Base-by-base conservation (phyloP, 1,140 invertebrate species). In the Ceratosolen fusciceps region DNA sequence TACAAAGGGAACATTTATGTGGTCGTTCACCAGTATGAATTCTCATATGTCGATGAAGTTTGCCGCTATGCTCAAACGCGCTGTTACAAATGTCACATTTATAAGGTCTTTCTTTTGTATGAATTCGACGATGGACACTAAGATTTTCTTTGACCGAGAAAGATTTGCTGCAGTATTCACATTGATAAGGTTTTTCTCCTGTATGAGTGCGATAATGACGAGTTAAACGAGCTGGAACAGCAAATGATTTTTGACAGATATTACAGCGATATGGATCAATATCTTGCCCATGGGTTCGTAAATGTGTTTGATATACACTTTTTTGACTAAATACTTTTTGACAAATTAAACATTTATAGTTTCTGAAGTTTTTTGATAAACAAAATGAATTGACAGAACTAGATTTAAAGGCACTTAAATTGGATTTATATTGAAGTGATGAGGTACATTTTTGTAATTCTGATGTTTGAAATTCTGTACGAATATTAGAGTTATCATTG, bases 111-210 rank as follows among this genome's bases (percentile, higher is more conserved):
- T 96, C 95, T 87, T 97, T 97, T 39, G 96, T 97, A 87, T 98
- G 96, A 73, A 97, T 97, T 54, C 96, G 92, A n/a, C 96, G 92
- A 87, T 98, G 96, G 0, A 97, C 96, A 88, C 96, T 96, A 60
- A 97, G 91, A 88, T 97, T 97, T 87, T 97, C 96, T 87, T 97
- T 98, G 2, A 97, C 96, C 81, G 96, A 97, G 86, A 97, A 97
- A 81, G 95, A 94, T 87, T 97, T 97, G 86, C 94, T 95, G 90
- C 97, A 98, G 86, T 96, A 97, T 85, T 98, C 97, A 88, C 97
- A 98, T 84, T 96, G 93, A 84, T 95, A 96, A 0, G 95, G 95
- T 73, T 94, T 93, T 86, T 95, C 95, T 2, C 97, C 96, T 0
- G 96, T 97, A 86, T 97, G 96, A 0, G 96, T 97, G 49, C 96